Base-by-base conservation (phyloP, 2,797 vertebrate species). In the Cetoscarus ocellatus region DNA sequence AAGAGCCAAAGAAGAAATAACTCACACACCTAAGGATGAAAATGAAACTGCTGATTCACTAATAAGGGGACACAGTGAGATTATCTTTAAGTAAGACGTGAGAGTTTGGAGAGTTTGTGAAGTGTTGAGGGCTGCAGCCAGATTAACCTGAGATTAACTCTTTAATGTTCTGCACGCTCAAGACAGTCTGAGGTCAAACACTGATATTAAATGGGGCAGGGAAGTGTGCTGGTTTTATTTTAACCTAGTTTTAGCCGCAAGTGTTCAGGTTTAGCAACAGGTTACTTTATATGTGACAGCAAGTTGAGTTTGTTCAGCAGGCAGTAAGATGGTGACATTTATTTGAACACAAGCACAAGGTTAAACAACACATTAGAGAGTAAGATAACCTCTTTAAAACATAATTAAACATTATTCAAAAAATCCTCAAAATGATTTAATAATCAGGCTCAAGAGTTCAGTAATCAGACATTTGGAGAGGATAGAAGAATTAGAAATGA, bases 71-170 rank as follows among this genome's bases (percentile, higher is more conserved):
- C 6, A 50, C 10, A 47, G 8, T 57, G 6, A 59, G 48, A 61
- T 67, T 15, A 61, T 2, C 13, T 27, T 27, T 27, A 27, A 27
- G 27, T n/a, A n/a, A n/a, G n/a, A n/a, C n/a, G 1, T 5, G 42
- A 14, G 42, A 44, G 17, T 48, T 27, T 12, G 48, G 5, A 10
- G 13, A 19, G 13, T 17, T 11, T 40, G 8, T 63, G 3, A 63
- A 70, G 35, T 35, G 38, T 49, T 15, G 39, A 54, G 61, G 59
- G 56, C 57, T 59, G 18, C 27, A 13, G 34, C 38, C 61, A 10
- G 74, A 81, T 80, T 70, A 86, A 65, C 60, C 53, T 66, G 51
- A 73, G 71, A 84, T 85, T 62, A 84, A 77, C 63, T 75, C 50
- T 77, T 61, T 51, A 52, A 70, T 44, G 48, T 54, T 59, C 57